A percentile compares a stretch with the other conserved stretches of the same genome.
Conservation (phyloP, 1,140 invertebrate species). For the Pemphigus obesinymphae region DNA sequence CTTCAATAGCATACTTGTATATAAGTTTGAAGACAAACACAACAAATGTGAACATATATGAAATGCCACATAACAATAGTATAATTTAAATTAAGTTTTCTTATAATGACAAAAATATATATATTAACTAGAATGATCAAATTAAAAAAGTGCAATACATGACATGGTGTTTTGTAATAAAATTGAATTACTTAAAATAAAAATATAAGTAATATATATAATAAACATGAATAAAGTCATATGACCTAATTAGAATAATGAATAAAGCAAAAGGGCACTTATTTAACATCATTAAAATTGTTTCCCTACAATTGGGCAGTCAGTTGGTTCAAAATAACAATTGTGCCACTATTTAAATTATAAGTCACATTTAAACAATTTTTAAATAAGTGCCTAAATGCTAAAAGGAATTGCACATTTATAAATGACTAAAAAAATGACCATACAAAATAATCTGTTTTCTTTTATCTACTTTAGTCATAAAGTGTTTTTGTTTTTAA, state of each 20-base stretch:
- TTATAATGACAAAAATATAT: neutral
- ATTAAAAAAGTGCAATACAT: constrained; percentile 34
- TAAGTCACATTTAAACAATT: neutral
- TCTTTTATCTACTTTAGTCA: constrained; percentile 32
- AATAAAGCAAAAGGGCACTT: constrained; percentile 26
- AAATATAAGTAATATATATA: too few relatives aligned
- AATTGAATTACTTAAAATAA: neutral
- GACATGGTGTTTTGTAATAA: constrained; percentile 23
- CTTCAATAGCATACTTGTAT: neutral
- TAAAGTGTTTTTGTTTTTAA: constrained; percentile 50
- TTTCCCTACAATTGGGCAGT: constrained; percentile 8
- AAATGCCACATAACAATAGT: neutral
- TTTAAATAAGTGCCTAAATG: neutral
- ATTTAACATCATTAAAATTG: constrained; percentile 5
- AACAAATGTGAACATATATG: neutral
- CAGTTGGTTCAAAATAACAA: neutral
- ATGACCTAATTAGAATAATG: constrained; percentile 16
- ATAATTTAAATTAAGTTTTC: constrained; percentile 4
- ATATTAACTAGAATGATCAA: neutral
- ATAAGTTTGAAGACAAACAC: neutral
- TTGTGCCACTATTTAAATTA: neutral
- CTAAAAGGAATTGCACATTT: neutral
- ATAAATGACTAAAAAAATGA: constrained; percentile 5
- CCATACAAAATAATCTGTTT: constrained; percentile 15
- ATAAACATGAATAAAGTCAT: too few relatives aligned